Evolutionary conservation across 2,888 invertebrate species (phyloP).

Genomic region (Drosophila borealis): DNA sequence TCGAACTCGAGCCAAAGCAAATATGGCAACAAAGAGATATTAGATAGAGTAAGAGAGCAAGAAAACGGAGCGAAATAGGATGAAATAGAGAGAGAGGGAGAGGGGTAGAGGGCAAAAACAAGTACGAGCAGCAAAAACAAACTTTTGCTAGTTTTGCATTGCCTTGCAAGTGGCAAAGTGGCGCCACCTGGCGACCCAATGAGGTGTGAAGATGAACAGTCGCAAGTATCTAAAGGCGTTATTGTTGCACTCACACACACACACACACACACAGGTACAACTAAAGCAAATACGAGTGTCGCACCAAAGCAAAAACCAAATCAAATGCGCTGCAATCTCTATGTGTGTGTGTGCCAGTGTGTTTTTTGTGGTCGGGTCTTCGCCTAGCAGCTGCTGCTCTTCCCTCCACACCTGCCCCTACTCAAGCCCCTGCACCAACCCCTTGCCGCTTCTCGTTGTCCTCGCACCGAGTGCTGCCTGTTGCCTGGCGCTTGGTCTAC

Average conservation of each 20-base stretch:
- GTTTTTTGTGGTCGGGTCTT: conserved; percentile 52
- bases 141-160: conserved; percentile 28
- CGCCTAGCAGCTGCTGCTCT: not conserved
- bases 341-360: conserved; percentile 23
- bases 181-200: conserved; percentile 70
- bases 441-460: no score
- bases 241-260: conserved; percentile 55
- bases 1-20: conserved; percentile 43
- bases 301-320: conserved; percentile 69
- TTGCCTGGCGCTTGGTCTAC: conserved; percentile 50
- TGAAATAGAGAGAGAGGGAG: not conserved
- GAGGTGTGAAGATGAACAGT: conserved; percentile 80
- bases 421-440: not conserved
- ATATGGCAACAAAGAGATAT: conserved; percentile 55
- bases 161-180: conserved; percentile 50
- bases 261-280: conserved; percentile 13
- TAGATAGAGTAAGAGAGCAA: conserved; percentile 16
- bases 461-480: conserved; percentile 38
- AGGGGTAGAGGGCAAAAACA: not conserved
- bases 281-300: conserved; percentile 64
- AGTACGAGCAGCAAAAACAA: conserved; percentile 27
- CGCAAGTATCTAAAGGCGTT: conserved; percentile 72
- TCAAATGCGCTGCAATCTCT: conserved; percentile 66
- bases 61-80: not conserved
- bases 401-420: not conserved